Evolutionary conservation across 2,888 invertebrate species (phyloP), one percentile per base, ranked within the genome.

Genomic region (Dichetophora obliterata): DNA sequence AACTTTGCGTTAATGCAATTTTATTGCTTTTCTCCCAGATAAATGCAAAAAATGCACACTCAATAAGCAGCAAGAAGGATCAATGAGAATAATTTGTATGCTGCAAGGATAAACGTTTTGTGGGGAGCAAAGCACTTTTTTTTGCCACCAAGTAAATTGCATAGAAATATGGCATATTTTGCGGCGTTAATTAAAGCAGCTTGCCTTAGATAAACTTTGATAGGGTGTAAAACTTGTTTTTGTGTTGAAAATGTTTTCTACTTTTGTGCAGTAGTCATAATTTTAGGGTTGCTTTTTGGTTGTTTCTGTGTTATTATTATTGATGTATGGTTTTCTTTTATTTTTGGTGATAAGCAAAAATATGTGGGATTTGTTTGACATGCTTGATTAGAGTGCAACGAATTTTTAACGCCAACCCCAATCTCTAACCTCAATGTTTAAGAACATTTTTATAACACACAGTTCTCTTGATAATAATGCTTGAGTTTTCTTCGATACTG

Each of bases 81-180:
- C 71, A 74, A 74, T 61, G 31, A 14, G 37, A 48, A 61, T 61
- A 61, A 73, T 74, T 66, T 54, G 74, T 74, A 66, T 54, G 66
- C 74, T 24, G 66, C 37, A 31, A 65, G 74, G 65, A 74, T 74
- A 74, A 74, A 27, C 66, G 66, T 16, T 50, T 8, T 68, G 68
- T 14, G 27, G 3, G 11, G 5, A 31, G 24, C 59, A 31, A 31
- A 6, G 27, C 11, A 19, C 2, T 63, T 11, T 63, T 43, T 43
- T 43, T 37, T 4, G 5, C 1, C 37, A 37, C 37, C 37, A 52
- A 48, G 24, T 27, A 69, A 69, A 69, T 69, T 52, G 43, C 31
- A 50, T n/a, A 52, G 27, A 27, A 22, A 31, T 16, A 5, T 31
- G 52, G 37, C 66, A 43, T 43, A 48, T 68, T 68, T 68, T 9